Percentiles rank a stretch among this genome's conserved stretches.
These are phyloP conservation scores for Alethe castanea DNA, from an alignment of 2,113 vertebrate species.

Conservation along the genomic window DNA sequence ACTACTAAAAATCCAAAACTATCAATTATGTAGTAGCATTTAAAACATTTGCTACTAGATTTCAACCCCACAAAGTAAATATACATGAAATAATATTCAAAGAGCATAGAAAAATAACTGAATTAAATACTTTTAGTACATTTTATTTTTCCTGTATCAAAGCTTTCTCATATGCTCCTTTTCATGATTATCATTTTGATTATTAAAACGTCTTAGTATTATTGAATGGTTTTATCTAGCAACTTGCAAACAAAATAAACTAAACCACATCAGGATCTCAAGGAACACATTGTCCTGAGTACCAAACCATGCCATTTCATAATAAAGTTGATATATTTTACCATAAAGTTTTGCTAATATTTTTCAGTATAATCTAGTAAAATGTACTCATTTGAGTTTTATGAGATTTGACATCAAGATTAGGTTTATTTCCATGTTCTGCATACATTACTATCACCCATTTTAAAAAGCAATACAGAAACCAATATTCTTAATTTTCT, in stretches of 20 bases:
- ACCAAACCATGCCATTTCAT: not conserved
- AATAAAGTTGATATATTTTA: not conserved
- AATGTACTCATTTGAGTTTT: not conserved
- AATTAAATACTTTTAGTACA: not conserved
- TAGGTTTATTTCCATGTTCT: not conserved
- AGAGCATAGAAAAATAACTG: not conserved
- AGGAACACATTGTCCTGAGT: not conserved
- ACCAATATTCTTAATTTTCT: not conserved
- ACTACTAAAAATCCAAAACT: not conserved
- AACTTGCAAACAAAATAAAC: not conserved
- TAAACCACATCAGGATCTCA: not conserved
- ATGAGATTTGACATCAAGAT: not conserved
- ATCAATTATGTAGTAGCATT: not conserved
- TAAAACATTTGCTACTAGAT: not conserved
- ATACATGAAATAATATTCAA: not conserved
- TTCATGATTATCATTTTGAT: not conserved
- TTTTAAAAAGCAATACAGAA: not conserved
- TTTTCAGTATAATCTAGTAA: not conserved
- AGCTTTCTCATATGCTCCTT: not conserved
- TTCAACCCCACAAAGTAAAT: not conserved
- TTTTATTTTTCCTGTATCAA: not conserved
- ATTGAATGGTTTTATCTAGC: not conserved
- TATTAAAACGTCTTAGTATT: not conserved
- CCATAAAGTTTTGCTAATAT: not conserved
- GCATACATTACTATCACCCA: not conserved